A percentile compares a stretch with the other conserved stretches of the same genome.
These are phyloP conservation scores for Trogon surrucura DNA, from an alignment of 2,113 vertebrate genomes.

Conservation along the genomic window DNA sequence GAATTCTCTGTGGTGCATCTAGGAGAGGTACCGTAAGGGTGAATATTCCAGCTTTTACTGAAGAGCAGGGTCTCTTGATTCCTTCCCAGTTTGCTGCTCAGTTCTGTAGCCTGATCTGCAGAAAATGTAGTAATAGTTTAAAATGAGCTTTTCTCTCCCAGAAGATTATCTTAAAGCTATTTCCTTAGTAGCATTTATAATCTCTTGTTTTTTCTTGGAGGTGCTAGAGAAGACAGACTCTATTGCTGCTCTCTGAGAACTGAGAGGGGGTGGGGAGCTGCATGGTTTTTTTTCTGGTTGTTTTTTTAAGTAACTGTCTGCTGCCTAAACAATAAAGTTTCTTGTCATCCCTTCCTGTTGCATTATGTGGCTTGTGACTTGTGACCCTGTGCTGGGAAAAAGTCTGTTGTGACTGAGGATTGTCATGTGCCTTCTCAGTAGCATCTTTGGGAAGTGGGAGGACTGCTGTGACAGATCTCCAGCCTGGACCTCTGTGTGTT, in stretches of 20 bases:
- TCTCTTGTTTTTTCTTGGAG: background rate
- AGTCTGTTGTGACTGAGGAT: background rate
- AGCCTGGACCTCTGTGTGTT: accelerated
- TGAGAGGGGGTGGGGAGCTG: background rate
- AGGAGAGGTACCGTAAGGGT: background rate
- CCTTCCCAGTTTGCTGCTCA: background rate
- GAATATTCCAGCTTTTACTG: background rate
- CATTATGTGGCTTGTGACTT: background rate
- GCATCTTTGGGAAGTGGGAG: background rate
- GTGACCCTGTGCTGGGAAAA: background rate
- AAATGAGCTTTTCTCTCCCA: background rate
- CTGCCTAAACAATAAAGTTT: background rate
- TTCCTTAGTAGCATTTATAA: background rate
- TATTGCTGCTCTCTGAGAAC: background rate
- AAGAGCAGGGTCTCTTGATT: background rate
- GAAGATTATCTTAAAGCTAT: background rate
- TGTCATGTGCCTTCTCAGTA: background rate
- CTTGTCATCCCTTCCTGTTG: background rate
- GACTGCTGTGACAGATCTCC: background rate
- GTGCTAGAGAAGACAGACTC: background rate
- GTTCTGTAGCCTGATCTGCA: background rate
- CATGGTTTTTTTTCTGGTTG: accelerated
- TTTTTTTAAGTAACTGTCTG: background rate
- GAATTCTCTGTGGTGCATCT: background rate
- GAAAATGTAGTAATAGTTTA: background rate